Evolutionary conservation across 2,113 vertebrate genomes (phyloP).

Genomic region (Triplophysa dalaica): DNA sequence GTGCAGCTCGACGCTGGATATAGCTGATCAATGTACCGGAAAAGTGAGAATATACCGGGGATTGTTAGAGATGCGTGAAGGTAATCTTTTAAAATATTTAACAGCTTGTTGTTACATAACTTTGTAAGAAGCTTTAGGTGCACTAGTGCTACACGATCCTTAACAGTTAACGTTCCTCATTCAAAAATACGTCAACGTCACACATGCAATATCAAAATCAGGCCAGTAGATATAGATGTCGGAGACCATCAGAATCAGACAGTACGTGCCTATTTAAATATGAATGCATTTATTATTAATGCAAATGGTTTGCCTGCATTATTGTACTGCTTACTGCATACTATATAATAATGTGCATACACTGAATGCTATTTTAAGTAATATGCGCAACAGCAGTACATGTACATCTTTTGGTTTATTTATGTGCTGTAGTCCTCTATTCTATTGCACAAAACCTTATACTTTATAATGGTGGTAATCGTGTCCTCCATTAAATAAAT

Average conservation of each 20-base stretch:
- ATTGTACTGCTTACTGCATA: background rate
- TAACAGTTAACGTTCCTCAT: background rate
- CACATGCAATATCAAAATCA: background rate
- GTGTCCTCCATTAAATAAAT: too few relatives aligned
- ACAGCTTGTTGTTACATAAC: background rate
- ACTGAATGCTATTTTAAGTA: background rate
- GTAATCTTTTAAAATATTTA: slow-evolving; percentile 4
- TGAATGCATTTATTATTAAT: background rate
- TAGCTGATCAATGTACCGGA: background rate
- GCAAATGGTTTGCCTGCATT: too few relatives aligned
- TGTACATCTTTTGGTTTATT: too few relatives aligned
- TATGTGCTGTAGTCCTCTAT: too few relatives aligned
- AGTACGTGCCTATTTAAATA: background rate
- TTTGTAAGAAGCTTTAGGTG: background rate
- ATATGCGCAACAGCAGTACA: too few relatives aligned
- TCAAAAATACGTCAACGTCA: background rate
- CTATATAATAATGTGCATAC: background rate
- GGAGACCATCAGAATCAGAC: background rate
- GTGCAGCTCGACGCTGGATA: background rate
- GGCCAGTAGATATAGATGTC: background rate
- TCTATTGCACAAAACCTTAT: too few relatives aligned
- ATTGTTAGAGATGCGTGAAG: slow-evolving; percentile 17
- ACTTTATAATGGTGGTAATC: too few relatives aligned
- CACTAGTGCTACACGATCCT: background rate
- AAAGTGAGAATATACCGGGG: background rate